Base-by-base conservation (phyloP, 1,140 invertebrate species). In the Callitettix versicolor region DNA sequence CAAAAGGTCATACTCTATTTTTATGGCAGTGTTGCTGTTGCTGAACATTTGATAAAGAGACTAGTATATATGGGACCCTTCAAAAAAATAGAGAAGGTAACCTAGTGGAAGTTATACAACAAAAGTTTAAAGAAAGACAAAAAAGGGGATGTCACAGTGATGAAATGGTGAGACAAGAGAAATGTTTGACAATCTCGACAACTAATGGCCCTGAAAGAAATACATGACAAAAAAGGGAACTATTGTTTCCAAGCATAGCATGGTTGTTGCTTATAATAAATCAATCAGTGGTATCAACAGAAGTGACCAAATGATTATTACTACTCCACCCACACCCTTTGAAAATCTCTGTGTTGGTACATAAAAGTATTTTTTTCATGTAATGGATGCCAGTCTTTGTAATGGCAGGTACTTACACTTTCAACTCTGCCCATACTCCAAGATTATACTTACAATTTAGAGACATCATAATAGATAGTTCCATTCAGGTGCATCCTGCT, bases 1-100 rank as follows among this genome's bases (percentile, higher is more conserved):
- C 71, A 76, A 73, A 58, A 53, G 58, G 61, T 48, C 51, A 58
- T 34, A 55, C 44, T 14, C 14, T 62, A 3, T 58, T 52, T 24
- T 56, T 60, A 62, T 43, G 58, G 58, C 12, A 57, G 47, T 43
- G 56, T 64, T 1, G 42, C 34, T 38, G 44, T 64, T n/a, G 43
- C 64, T 24, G 57, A 66, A 53, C n/a, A 47, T n/a, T 51, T 65
- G 6, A 53, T 57, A 18, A 36, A 48, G 17, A 17, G 50, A 44
- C 42, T 57, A 63, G 64, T 59, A 42, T 61, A 33, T 50, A 55
- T 42, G 60, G 59, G 15, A 62, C 60, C 6, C 24, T 62, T 36
- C 33, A 54, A 17, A 46, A 17, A 63, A 63, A 43, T 52, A 22
- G 60, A 62, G 58, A 56, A 51, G 56, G 56, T 42, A 64, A 62